Evolutionary conservation across 2,888 invertebrate genomes (phyloP).

Genomic region (Plusia festucae): DNA sequence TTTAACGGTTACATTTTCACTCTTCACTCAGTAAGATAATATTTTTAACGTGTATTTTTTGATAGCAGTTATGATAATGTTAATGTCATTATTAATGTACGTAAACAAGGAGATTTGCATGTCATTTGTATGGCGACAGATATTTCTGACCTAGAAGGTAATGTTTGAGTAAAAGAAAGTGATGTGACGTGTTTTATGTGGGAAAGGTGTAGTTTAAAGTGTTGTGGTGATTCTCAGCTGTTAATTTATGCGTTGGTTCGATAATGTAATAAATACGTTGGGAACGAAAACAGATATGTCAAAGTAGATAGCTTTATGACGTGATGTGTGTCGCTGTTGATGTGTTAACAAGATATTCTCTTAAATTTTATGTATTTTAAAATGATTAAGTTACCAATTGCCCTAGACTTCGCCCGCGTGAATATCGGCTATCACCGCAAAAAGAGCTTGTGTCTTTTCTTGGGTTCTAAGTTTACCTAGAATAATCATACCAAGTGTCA

Average conservation of each 20-base stretch:
- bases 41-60: conserved; percentile 46
- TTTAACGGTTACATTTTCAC: conserved; percentile 44
- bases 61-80: conserved; percentile 60
- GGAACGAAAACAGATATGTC: conserved; percentile 38
- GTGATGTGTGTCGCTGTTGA: conserved; percentile 1
- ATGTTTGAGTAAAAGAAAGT: conserved; percentile 51
- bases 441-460: too few relatives aligned
- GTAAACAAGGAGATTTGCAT: conserved; percentile 54
- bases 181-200: conserved; percentile 41
- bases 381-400: too few relatives aligned
- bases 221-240: conserved; percentile 33
- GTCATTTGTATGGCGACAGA: conserved; percentile 29
- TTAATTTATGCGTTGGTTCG: conserved; percentile 41
- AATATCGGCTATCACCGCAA: too few relatives aligned
- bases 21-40: conserved; percentile 38
- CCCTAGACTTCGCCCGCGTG: too few relatives aligned
- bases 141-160: conserved; percentile 43
- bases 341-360: not conserved
- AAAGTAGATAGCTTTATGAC: conserved; percentile 11
- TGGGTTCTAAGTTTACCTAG: too few relatives aligned
- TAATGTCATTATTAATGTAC: conserved; percentile 64
- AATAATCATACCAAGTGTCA: too few relatives aligned
- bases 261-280: conserved; percentile 41
- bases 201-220: conserved; percentile 42
- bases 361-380: not conserved